phyloP scores from a whole-genome alignment of 2,888 invertebrate genomes.

The Tetragonisca angustula region DNA sequence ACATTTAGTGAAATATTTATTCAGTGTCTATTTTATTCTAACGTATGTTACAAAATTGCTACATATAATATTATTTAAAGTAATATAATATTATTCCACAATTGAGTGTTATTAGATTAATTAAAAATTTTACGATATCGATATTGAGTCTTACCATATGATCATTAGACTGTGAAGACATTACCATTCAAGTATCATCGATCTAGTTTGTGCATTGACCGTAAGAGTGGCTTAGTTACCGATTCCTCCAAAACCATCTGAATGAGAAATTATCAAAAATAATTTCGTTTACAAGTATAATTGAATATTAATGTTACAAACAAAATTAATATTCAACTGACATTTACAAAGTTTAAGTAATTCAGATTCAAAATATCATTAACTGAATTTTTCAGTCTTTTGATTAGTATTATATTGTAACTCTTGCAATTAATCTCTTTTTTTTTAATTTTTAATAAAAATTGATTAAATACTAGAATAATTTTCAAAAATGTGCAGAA shows the following conservation, averaged over 20 bases:
- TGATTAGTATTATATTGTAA: no score
- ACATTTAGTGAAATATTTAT: background rate
- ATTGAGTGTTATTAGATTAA: background rate
- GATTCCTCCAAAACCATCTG: conserved; percentile 52
- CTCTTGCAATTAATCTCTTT: background rate
- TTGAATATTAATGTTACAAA: background rate
- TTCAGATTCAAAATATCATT: background rate
- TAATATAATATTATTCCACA: background rate
- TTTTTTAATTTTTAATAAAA: background rate
- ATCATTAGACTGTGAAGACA: conserved; percentile 41
- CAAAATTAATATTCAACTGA: background rate
- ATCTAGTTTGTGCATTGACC: conserved; percentile 76
- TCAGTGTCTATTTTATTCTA: no score
- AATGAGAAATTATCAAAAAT: no score
- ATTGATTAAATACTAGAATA: background rate
- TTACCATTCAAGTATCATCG: conserved; percentile 70
- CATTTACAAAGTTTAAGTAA: no score
- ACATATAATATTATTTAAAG: background rate
- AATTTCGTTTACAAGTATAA: background rate
- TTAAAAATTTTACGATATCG: background rate
- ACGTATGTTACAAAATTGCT: background rate
- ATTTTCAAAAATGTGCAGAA: background rate
- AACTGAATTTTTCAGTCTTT: no score
- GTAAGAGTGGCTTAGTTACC: conserved; percentile 79
- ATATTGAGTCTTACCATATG: conserved; percentile 1